Evolutionary conservation across 92 coral and sea anemone genomes (phyloP), one percentile per base, ranked within the genome.

Genomic region (Zoanthus sansibaricus): DNA sequence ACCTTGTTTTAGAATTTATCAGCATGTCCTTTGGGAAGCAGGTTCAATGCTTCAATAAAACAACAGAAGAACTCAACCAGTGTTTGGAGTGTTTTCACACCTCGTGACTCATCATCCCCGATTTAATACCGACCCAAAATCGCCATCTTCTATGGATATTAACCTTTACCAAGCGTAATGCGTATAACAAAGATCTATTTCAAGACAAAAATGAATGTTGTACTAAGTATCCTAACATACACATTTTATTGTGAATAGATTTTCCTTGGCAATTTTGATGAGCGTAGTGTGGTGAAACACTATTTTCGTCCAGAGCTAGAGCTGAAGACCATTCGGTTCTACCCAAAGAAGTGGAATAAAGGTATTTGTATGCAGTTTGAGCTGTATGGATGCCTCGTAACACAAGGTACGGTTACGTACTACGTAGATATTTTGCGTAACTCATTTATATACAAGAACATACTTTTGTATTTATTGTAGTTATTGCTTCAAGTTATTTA

Each of bases 361-460:
- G 84, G 74, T 25, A 64, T 79, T 79, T 79, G 84, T 8, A 79
- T 79, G 84, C 66, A 44, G 4, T 79, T 79, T 79, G 84, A 79
- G 14, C 74, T 79, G 74, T 79, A 79, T 20, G 84, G 84, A 13
- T 79, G 84, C 49, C 46, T 73, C 0, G 73, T 66, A 45, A 17
- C 49, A 44, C 73, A 79, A 62, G 84, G 84, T 79, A 9, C 2
- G 61, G 10, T 17, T 17, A 62, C 30, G 2, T 17, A 62, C 30
- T 1, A 58, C 14, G 14, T 49, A 7, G 12, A 49, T 49, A 2
- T 7, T 49, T 7, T 7, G 10, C 10, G 55, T 7, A 49, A 49
- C 55, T 49, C 42, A 37, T 2, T 49, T 49, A 49, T 49, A 1
- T 49, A 11, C 55, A 7, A 5, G 9, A 5, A 9, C 5, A 48